Evolutionary conservation across 2,797 vertebrate species (phyloP).

Genomic region (Tapera naevia): DNA sequence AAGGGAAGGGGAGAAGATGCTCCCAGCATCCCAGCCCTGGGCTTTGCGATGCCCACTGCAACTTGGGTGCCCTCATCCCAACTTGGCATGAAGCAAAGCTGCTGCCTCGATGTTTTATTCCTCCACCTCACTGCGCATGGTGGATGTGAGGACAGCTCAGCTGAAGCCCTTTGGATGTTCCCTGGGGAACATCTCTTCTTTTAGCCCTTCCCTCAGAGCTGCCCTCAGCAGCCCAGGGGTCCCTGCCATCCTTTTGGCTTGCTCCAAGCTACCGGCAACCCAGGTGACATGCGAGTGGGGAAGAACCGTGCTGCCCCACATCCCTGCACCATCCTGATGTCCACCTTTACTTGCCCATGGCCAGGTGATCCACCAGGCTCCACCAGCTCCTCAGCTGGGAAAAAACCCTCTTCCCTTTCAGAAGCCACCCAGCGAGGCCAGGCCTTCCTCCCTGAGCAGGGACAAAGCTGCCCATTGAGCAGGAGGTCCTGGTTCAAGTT

Average conservation of each 20-base stretch:
- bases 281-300: fast-evolving
- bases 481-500: not conserved
- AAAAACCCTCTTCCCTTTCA: fast-evolving
- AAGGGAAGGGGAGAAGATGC: not conserved
- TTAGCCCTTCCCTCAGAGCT: not conserved
- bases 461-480: not conserved
- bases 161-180: fast-evolving
- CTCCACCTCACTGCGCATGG: fast-evolving
- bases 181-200: not conserved
- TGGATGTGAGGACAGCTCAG: fast-evolving
- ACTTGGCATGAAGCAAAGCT: not conserved
- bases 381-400: not conserved
- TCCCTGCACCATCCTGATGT: not conserved
- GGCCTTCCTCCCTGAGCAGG: not conserved
- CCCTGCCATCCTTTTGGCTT: not conserved
- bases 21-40: fast-evolving
- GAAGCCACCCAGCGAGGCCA: not conserved
- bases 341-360: not conserved
- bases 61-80: not conserved
- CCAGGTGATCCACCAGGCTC: fast-evolving
- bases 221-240: not conserved
- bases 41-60: fast-evolving
- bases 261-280: not conserved
- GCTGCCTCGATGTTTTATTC: not conserved
- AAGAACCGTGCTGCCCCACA: fast-evolving